Base-by-base conservation (phyloP, 2,888 invertebrate genomes). In the Laspeyria flexula region DNA sequence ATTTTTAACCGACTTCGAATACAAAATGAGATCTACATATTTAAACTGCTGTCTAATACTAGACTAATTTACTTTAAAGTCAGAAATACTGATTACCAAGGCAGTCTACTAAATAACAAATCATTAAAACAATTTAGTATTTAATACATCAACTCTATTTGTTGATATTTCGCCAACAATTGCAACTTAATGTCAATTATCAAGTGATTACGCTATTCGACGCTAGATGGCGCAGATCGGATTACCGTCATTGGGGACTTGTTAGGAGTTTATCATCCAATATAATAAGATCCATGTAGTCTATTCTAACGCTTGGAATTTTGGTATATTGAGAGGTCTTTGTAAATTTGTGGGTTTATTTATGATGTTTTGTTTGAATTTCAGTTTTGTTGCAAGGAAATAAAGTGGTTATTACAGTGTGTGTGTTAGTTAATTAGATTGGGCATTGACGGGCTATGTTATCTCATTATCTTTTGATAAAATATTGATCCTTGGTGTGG, bases 201-300 rank as follows among this genome's bases (percentile, higher is more conserved):
- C 75, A 65, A 72, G 81, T 83, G 86, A 85, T 87, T 81, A 83
- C 80, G 75, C 86, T 85, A 81, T 76, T 86, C 78, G 65, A 18
- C 83, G 77, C 71, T 81, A 85, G 87, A 86, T 87, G 85, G 82
- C 85, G 80, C 66, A 7, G 75, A 75, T 77, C 79, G 74, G 82
- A 81, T 85, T 82, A 83, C 78, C 66, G 76, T 79, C 82, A 73
- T 55, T 60, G 35, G 77, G 73, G 84, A 72, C 77, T 79, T 83
- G 75, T 78, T 81, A 79, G 46, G 9, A 42, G 11, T 33, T 40
- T 34, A 25, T 7, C 5, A 10, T 0, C 76, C 66, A 73, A 37
- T 4, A 27, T 65, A 55, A 25, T 3, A 43, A 52, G 70, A 69
- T 15, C 65, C 39, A 3, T 49, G 6, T n/a, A n/a, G 1, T 13